Conservation (phyloP, 1,140 invertebrate genomes). For the Rhagoletis pomonella region DNA sequence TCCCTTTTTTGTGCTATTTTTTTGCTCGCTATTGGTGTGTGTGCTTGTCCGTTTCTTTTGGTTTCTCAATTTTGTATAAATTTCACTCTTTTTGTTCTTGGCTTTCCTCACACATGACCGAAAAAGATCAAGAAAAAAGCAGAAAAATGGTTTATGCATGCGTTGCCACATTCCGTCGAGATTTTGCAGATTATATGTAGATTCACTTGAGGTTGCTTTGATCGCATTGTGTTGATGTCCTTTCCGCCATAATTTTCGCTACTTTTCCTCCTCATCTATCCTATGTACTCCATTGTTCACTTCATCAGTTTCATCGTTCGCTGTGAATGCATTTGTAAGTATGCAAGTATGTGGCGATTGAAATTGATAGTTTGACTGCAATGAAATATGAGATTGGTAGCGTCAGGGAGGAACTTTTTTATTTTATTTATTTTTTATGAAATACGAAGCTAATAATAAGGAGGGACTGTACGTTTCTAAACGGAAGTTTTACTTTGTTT, state of each 20-base stretch:
- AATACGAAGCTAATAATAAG: too few species aligned
- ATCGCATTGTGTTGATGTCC: background rate
- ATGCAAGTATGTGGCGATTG: background rate
- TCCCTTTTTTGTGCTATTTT: background rate
- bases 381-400: background rate
- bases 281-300: background rate
- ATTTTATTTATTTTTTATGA: background rate
- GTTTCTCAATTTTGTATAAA: background rate
- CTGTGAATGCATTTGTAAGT: background rate
- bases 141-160: conserved; percentile 30
- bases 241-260: background rate
- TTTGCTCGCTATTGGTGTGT: background rate
- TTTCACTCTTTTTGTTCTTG: background rate
- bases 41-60: background rate
- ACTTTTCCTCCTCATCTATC: background rate
- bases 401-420: background rate
- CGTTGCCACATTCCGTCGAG: background rate
- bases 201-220: background rate
- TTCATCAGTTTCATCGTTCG: background rate
- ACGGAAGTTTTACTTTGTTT: too few species aligned
- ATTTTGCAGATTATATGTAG: background rate
- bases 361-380: conserved; percentile 42
- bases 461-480: too few species aligned
- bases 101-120: background rate
- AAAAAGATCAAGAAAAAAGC: too few species aligned